Evolutionary conservation across 2,888 invertebrate genomes (phyloP), one percentile per base, ranked within the genome.

Genomic region (Omphaloscelis lunosa): DNA sequence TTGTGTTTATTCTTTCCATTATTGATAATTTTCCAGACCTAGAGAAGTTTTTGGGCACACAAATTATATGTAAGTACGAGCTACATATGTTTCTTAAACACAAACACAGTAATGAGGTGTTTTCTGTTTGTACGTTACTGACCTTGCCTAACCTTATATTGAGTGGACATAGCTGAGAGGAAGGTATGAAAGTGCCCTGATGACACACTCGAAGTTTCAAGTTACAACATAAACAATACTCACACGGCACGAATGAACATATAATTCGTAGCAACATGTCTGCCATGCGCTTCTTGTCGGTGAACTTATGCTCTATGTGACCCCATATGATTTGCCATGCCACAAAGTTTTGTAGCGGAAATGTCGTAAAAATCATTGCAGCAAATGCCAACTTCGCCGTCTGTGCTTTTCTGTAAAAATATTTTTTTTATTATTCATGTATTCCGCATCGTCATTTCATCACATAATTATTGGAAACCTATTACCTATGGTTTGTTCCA

Each of bases 321-420:
- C 88, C 80, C 98, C 98, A 98, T 39, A 99, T 95, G 71, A 99
- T 98, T 84, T 98, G 97, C 85, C 99, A 98, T 0, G 99, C 99
- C 4, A 99, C 99, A 93, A 98, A 99, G 89, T 98, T 98, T 96
- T 99, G 99, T 6, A 99, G 97, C 0, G 98, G 98, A 91, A 98
- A 99, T 0, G 98, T 98, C 75, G 99, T 97, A 90, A 98, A 98
- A 83, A 99, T 98, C 4, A 98, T 97, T 2, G 97, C 80, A 0
- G 98, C 97, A 82, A 98, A 97, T 87, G 97, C 95, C 2, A 97
- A 88, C 88, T 97, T 97, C 1, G 98, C 97, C 15, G 95, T 94
- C 91, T 98, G 97, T 1, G 98, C 97, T 92, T 98, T 96, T 75
- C 98, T 98, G 91, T 2, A 89, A 91, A 58, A 61, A 72, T 8